Evolutionary conservation across 2,113 vertebrate species (phyloP).

Genomic region (Seriola dumerili): DNA sequence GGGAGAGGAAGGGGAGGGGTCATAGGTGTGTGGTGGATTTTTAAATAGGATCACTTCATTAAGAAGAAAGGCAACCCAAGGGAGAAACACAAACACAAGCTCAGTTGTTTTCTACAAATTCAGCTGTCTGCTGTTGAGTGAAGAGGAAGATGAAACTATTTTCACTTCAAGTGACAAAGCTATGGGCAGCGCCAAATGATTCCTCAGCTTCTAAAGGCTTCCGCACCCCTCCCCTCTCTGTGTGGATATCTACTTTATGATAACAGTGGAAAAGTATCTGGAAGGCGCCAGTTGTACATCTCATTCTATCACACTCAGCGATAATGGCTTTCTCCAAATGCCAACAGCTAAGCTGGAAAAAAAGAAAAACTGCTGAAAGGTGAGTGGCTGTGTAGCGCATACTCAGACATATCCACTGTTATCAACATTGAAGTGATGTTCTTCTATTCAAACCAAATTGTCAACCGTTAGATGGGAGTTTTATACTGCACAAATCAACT

Average conservation of each 20-base stretch:
- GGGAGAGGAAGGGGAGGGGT: not conserved
- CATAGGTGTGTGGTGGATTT: not conserved
- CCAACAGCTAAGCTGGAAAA: conserved; percentile 32
- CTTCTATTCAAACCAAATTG: conserved; percentile 52
- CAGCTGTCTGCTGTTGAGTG: not conserved
- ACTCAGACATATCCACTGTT: conserved; percentile 29
- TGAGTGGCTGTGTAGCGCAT: conserved; percentile 22
- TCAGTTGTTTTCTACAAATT: conserved; percentile 10
- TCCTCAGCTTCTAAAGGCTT: conserved; percentile 30
- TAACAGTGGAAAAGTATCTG: conserved; percentile 35
- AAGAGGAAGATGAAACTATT: conserved; percentile 3
- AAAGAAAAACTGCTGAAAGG: conserved; percentile 22
- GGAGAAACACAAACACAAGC: conserved; percentile 1
- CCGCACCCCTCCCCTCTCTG: not conserved
- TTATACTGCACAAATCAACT: not conserved
- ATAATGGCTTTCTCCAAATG: conserved; percentile 58
- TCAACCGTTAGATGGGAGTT: not conserved
- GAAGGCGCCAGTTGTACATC: conserved; percentile 45
- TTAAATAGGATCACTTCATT: not conserved
- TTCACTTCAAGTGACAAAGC: conserved; percentile 29
- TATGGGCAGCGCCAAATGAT: conserved; percentile 9
- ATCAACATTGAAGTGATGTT: conserved; percentile 51
- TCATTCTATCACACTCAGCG: conserved; percentile 46
- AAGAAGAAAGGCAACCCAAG: not conserved
- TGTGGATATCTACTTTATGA: conserved; percentile 41